Percentiles rank a stretch among this genome's conserved stretches.
Conservation (phyloP, 1,140 invertebrate species). For the Euwallacea similis region DNA sequence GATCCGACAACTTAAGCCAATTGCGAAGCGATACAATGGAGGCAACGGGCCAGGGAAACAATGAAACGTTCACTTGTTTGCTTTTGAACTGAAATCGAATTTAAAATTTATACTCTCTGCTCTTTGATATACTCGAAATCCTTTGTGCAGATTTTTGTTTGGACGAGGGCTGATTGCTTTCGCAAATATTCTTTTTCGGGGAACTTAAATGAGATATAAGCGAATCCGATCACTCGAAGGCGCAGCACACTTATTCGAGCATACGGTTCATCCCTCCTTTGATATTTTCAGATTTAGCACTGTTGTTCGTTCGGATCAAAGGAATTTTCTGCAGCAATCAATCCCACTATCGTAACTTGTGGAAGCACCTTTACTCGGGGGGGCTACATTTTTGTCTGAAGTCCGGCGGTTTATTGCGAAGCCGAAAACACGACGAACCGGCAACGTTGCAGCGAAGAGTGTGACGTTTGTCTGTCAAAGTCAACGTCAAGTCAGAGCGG, state of each 20-base stretch:
- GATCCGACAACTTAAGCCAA: slow-evolving; percentile 50
- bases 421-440: no score
- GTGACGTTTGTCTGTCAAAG: no score
- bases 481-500: no score
- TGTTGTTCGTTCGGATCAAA: neutral
- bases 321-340: neutral
- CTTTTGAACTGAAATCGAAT: slow-evolving; percentile 50
- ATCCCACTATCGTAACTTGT: neutral
- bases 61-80: slow-evolving; percentile 49
- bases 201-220: slow-evolving; percentile 35
- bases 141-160: slow-evolving; percentile 50
- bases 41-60: slow-evolving; percentile 36
- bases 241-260: slow-evolving; percentile 2
- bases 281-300: neutral
- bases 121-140: slow-evolving; percentile 49
- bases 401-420: no score
- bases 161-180: slow-evolving; percentile 48
- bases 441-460: no score
- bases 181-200: slow-evolving; percentile 47
- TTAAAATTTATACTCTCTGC: slow-evolving; percentile 51
- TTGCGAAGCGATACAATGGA: slow-evolving; percentile 46
- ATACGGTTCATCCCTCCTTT: neutral
- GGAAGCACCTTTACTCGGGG: no score
- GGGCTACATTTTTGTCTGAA: no score
- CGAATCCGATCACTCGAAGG: slow-evolving; percentile 19